phyloP scores from a whole-genome alignment of 2,888 invertebrate genomes.

The Melieria crassipennis region DNA sequence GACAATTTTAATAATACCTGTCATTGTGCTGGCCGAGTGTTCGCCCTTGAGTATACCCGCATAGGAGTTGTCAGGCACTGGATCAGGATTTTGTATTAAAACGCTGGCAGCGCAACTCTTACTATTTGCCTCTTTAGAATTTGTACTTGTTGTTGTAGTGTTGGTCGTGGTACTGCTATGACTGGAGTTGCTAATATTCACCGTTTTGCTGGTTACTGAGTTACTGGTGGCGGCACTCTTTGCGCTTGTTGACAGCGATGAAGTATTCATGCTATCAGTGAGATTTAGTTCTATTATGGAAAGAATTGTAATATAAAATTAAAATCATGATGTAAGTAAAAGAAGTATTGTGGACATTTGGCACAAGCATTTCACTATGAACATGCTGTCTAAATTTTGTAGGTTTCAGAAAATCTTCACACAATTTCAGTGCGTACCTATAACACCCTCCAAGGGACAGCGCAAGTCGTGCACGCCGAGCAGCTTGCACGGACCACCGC shows the following conservation, averaged over 20 bases:
- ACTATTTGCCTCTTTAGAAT: constrained; percentile 35
- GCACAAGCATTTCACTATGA: background rate
- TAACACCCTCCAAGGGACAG: constrained; percentile 61
- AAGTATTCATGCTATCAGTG: constrained; percentile 54
- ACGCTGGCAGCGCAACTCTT: constrained; percentile 53
- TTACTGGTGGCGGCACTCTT: background rate
- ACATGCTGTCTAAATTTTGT: background rate
- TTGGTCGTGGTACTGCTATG: background rate
- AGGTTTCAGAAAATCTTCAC: background rate
- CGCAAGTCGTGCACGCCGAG: constrained; percentile 63
- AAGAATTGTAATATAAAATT: background rate
- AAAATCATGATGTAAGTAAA: background rate
- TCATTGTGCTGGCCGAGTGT: constrained; percentile 78
- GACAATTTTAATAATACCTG: constrained; percentile 71
- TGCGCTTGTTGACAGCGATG: constrained; percentile 50
- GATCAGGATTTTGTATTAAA: constrained; percentile 59
- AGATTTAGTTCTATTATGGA: constrained; percentile 52
- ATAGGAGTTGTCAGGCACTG: constrained; percentile 71
- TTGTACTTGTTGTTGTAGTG: constrained; percentile 23
- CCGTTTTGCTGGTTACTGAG: background rate
- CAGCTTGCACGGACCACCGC: constrained; percentile 62
- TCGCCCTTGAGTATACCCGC: constrained; percentile 90
- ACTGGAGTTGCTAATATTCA: background rate
- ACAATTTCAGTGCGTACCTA: constrained; percentile 46
- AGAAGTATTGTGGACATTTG: background rate